Evolutionary conservation across 92 coral and sea anemone species (phyloP), one percentile per base, ranked within the genome.

Genomic region (Parazoanthus swiftii): DNA sequence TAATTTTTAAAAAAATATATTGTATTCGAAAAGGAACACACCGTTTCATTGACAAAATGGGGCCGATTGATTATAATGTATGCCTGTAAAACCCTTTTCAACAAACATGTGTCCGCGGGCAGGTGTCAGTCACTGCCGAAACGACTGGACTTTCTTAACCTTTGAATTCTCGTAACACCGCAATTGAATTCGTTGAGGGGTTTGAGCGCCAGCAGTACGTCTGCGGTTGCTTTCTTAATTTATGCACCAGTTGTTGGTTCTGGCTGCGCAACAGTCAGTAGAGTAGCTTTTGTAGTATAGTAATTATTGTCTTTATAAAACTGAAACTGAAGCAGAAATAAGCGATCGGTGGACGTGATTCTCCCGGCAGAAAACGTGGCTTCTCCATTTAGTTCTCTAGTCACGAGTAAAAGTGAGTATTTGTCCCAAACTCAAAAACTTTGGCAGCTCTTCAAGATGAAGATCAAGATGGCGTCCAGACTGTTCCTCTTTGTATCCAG

Each of bases 191-290:
- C n/a, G 51, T 11, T 48, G 51, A 6, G 18, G 2, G 20, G 59
- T 63, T 63, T 21, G 25, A 35, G 85, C 8, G 85, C 72, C 85
- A 29, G 85, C 72, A 80, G 51, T 80, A 29, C 9, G 73, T 71
- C 87, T 48, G 87, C 87, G 87, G 87, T 70, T 73, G 43, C 79
- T 66, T 84, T 48, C 43, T 0, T 70, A 44, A 73, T 66, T 48
- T 84, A 84, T 84, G 87, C 79, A 35, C 87, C 3, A 70, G 72
- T 7, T 48, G 42, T 73, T 29, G 51, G 38, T 42, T 36, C 33
- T 3, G 42, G 76, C n/a, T 84, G 87, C 87, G 87, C 79, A 71
- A 67, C 6, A 29, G 23, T 43, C 11, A 11, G 7, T 2, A 5
- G 37, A 46, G 82, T 46, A 33, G 18, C 16, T 56, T 56, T 23